A percentile compares a stretch with the other conserved stretches of the same genome.
Conservation (phyloP, 2,888 invertebrate genomes). For the Ectemnius continuus region DNA sequence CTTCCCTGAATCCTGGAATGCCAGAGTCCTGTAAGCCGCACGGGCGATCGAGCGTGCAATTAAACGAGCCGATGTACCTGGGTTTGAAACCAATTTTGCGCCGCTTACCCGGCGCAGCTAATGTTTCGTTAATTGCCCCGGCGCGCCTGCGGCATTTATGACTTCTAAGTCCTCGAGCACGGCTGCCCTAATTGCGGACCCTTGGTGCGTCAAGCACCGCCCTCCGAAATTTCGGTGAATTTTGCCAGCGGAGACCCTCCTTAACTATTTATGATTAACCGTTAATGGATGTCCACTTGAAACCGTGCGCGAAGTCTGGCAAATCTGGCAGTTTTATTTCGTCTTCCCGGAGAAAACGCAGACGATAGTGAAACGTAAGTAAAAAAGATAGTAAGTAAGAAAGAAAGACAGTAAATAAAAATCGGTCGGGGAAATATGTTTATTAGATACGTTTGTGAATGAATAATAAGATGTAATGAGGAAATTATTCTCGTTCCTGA, state of each 20-base stretch:
- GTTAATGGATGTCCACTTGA: neutral
- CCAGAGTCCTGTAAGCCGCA: neutral
- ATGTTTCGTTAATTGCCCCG: conserved; percentile 46
- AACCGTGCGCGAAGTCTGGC: neutral
- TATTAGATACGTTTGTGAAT: no score
- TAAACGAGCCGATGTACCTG: conserved; percentile 28
- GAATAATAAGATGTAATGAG: no score
- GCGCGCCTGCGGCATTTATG: conserved; percentile 23
- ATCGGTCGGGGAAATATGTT: no score
- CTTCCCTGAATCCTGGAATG: no score
- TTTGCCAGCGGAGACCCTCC: conserved; percentile 17
- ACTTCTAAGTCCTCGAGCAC: conserved; percentile 11
- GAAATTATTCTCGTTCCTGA: no score
- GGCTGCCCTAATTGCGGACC: conserved; percentile 31
- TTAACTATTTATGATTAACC: neutral
- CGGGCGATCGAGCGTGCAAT: conserved; percentile 28
- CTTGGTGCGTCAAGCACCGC: neutral
- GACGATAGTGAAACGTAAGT: no score
- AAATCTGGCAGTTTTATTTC: neutral
- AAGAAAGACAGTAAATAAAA: no score
- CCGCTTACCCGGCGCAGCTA: conserved; percentile 35
- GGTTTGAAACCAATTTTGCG: conserved; percentile 37
- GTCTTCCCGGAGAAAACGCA: no score
- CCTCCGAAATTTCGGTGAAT: conserved; percentile 7
- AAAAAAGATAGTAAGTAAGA: no score